Percentiles rank a stretch among this genome's conserved stretches.
phyloP scores from a whole-genome alignment of 2,888 invertebrate species.

The Zootermopsis nevadensis region DNA sequence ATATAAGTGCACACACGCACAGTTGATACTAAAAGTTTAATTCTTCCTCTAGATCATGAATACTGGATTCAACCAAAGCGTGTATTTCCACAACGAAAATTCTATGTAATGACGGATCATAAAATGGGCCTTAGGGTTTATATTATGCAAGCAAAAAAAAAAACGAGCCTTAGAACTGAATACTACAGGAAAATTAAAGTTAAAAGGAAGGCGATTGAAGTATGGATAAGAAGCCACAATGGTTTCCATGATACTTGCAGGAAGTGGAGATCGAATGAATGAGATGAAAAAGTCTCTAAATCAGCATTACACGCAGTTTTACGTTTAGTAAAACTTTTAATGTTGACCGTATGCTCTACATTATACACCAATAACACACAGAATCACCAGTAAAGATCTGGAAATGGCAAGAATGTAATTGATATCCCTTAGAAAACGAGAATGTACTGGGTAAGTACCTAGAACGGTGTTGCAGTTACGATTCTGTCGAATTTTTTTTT shows the following conservation, averaged over 20 bases:
- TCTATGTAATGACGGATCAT: not conserved
- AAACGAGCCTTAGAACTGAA: not conserved
- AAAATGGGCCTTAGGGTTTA: not conserved
- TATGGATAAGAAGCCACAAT: not conserved
- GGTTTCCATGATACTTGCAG: not conserved
- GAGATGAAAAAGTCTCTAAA: not conserved
- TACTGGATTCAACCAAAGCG: not conserved
- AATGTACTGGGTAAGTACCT: too few species aligned
- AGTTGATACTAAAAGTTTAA: not conserved
- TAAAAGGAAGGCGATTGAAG: not conserved
- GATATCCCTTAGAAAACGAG: too few species aligned
- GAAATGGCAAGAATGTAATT: too few species aligned
- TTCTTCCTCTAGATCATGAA: not conserved
- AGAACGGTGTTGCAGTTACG: too few species aligned
- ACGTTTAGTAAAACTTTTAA: not conserved
- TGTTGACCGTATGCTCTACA: not conserved
- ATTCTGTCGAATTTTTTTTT: too few species aligned
- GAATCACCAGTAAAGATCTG: too few species aligned
- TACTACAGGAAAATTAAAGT: slow-evolving; percentile 28
- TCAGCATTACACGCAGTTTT: not conserved
- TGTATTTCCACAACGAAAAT: not conserved
- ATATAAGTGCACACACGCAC: not conserved
- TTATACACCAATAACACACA: too few species aligned
- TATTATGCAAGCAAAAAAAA: not conserved
- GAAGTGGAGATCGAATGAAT: not conserved